Evolutionary conservation across 53 echinoderm and acorn worm genomes (phyloP), one percentile per base, ranked within the genome.

Genomic region (Patiria pectinifera): DNA sequence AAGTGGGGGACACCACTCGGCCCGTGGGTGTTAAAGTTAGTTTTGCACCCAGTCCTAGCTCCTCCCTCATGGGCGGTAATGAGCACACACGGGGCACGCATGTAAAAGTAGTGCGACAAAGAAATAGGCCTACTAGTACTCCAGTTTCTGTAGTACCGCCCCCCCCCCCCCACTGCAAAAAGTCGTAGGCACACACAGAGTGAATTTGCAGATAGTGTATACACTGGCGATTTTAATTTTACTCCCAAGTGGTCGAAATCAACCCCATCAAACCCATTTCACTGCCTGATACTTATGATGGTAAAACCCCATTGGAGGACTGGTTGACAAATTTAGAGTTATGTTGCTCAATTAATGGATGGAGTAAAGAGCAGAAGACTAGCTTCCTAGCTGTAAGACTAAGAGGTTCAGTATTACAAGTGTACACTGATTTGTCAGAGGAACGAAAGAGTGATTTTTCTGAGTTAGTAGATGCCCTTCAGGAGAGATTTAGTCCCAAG

Each of bases 301-400:
- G 80, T 43, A 45, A 14, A 9, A 79, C 80, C 18, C 44, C 46
- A 25, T 79, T 45, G 10, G 6, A 79, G 46, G 80, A 79, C 80
- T 79, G 80, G 80, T 16, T 79, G 45, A 79, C 23, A 14, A 3
- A 85, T 66, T 24, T 85, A 23, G 69, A 66, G 11, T 63, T 63
- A n/a, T 85, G 85, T 69, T 66, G 85, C 62, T 6, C 66, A 44
- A 85, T 85, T 62, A 85, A 85, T 45, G 63, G 85, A n/a, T 85
- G 85, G 85, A 70, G 19, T 66, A 19, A 24, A 19, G 59, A n/a
- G 14, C 83, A 83, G 19, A 45, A 70, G 44, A 70, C 4, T 22
- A 0, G 22, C 4, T 85, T 85, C 44, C 71, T 85, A n/a, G 85
- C 85, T 45, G 85, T 85, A 16, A 69, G 66, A 45, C 44, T 85